These are phyloP conservation scores for Uria lomvia DNA, from an alignment of 2,113 vertebrate genomes.

Conservation along the genomic window DNA sequence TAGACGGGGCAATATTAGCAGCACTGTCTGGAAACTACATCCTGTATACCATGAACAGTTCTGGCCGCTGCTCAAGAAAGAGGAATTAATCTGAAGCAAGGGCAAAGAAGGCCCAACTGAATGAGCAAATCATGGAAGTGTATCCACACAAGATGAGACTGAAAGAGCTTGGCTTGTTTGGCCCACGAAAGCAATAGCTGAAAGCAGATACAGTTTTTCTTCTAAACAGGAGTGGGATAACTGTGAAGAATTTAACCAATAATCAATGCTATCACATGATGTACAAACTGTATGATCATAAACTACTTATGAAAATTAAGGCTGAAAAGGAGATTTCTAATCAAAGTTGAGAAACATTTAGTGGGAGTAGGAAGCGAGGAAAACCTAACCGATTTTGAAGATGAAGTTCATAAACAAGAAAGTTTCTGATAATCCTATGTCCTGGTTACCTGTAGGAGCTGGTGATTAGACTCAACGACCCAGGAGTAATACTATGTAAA, in stretches of 20 bases:
- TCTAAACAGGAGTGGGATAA: neutral
- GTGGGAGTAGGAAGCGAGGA: neutral
- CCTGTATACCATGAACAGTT: neutral
- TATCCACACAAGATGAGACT: neutral
- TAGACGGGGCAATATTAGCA: neutral
- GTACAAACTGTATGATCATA: neutral
- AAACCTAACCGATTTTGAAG: neutral
- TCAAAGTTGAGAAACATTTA: neutral
- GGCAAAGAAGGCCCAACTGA: neutral
- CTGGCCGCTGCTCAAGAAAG: neutral
- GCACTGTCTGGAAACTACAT: slow-evolving; percentile 14
- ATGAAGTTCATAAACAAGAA: neutral
- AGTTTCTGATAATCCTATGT: neutral
- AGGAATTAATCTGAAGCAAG: neutral
- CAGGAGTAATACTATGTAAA: neutral
- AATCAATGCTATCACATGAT: neutral
- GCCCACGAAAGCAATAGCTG: neutral
- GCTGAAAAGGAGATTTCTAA: neutral
- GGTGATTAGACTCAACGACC: neutral
- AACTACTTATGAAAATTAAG: neutral
- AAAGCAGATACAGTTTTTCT: neutral
- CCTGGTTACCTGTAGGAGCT: neutral
- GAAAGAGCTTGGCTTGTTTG: neutral
- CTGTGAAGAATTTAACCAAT: neutral
- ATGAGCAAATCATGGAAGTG: neutral